These are phyloP conservation scores for Drosophila bunnanda DNA, from an alignment of 2,888 invertebrate genomes.

Conservation along the genomic window DNA sequence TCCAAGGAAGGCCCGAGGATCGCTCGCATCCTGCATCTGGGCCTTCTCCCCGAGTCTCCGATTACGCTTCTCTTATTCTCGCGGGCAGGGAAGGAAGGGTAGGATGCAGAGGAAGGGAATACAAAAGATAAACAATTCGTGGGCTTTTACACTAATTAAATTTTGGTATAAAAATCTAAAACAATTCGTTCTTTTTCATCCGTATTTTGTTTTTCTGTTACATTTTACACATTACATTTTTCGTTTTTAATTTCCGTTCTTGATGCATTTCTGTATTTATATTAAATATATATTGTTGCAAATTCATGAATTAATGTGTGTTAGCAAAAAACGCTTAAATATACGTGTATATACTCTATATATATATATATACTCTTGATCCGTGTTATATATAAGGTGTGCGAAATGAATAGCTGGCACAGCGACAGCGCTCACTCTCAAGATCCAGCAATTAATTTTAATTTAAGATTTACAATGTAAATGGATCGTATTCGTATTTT, in stretches of 20 bases:
- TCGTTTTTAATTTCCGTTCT: constrained; percentile 19
- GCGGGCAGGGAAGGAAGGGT: background rate
- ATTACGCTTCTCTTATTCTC: constrained; percentile 9
- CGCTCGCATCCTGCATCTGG: background rate
- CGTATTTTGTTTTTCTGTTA: constrained; percentile 20
- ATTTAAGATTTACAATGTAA: constrained; percentile 3
- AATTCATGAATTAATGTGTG: constrained; percentile 62
- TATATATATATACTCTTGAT: constrained; percentile 42
- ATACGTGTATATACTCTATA: constrained; percentile 15
- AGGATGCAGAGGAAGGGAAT: background rate
- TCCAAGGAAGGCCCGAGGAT: constrained; percentile 26
- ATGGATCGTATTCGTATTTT: constrained; percentile 11
- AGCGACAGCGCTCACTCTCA: background rate
- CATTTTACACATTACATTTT: constrained; percentile 34
- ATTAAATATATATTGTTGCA: constrained; percentile 63
- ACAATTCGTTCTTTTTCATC: constrained; percentile 51
- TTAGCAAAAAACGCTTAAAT: constrained; percentile 77
- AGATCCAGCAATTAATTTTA: background rate
- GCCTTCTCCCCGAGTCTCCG: constrained; percentile 3
- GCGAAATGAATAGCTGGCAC: constrained; percentile 10
- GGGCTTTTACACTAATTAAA: constrained; percentile 65
- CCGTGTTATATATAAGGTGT: constrained; percentile 24
- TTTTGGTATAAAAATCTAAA: constrained; percentile 81
- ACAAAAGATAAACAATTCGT: constrained; percentile 51
- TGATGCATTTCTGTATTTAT: constrained; percentile 43